A percentile compares a stretch with the other conserved stretches of the same genome.
These are phyloP conservation scores for Neodiprion virginianus DNA, from an alignment of 1,140 invertebrate species.

Conservation along the genomic window DNA sequence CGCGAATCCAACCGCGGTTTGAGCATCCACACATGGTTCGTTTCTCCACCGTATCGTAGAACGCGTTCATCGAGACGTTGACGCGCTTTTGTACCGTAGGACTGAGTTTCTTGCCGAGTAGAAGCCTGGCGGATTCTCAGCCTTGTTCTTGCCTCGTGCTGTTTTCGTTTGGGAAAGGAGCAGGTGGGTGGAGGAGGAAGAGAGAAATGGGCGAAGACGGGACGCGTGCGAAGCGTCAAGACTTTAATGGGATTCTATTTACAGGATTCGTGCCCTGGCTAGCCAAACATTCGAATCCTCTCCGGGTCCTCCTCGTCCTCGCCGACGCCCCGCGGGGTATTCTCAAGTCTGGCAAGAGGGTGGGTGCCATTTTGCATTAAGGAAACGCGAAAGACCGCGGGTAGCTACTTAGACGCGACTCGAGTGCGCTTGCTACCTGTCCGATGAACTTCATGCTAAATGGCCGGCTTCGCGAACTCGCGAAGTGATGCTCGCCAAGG, in stretches of 20 bases:
- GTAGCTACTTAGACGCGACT: background rate
- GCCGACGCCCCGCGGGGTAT: slow-evolving; percentile 5
- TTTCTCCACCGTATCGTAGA: background rate
- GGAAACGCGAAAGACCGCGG: slow-evolving; percentile 23
- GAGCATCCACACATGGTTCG: background rate
- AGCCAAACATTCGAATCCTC: slow-evolving; percentile 47
- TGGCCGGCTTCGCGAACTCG: background rate
- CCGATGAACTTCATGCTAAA: background rate
- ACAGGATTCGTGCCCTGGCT: slow-evolving; percentile 54
- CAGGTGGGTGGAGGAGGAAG: slow-evolving; percentile 20
- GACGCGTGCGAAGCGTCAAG: slow-evolving; percentile 35
- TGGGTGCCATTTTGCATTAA: slow-evolving; percentile 38
- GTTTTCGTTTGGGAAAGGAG: background rate
- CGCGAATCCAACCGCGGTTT: background rate
- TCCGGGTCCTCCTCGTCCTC: slow-evolving; percentile 20
- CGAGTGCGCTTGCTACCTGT: background rate
- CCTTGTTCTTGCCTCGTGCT: background rate
- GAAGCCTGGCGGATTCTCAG: too few relatives aligned
- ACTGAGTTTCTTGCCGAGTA: too few relatives aligned
- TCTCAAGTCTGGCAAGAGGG: slow-evolving; percentile 29
- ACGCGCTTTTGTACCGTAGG: background rate
- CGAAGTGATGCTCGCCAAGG: background rate
- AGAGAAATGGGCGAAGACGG: background rate
- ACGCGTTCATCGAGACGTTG: background rate
- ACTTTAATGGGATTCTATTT: slow-evolving; percentile 60